phyloP scores from a whole-genome alignment of 2,797 vertebrate species.

The Rhinichthys osculus region DNA sequence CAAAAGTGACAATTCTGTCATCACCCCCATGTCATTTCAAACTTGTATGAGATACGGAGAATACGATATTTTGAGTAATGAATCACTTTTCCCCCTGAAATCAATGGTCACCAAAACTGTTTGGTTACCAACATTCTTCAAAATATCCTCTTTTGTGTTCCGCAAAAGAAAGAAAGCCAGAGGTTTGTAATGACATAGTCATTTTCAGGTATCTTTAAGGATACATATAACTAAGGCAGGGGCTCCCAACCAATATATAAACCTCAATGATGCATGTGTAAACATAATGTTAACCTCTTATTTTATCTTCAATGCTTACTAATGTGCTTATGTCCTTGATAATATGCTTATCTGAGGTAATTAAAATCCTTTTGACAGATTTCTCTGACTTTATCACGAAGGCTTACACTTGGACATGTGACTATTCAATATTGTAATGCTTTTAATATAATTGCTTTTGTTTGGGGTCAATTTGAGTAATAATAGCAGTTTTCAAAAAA shows the following conservation, averaged over 20 bases:
- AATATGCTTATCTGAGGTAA: neutral
- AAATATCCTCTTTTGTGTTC: neutral
- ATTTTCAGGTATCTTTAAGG: neutral
- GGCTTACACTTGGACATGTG: neutral
- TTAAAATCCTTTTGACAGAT: neutral
- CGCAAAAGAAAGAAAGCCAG: neutral
- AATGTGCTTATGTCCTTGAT: neutral
- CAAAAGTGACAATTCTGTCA: neutral
- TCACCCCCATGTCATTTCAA: neutral
- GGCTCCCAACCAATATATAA: too few species aligned
- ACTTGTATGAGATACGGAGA: neutral
- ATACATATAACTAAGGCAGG: neutral
- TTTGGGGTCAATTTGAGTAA: neutral
- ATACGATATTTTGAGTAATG: neutral
- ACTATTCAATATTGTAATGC: neutral
- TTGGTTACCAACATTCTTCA: neutral
- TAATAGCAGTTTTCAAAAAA: neutral
- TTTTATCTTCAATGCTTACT: neutral
- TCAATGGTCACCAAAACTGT: neutral
- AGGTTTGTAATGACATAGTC: neutral
- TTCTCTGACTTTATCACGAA: neutral
- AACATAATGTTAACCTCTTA: neutral
- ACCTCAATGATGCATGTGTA: neutral
- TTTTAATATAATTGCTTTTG: neutral
- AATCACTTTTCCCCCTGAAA: neutral